A percentile compares a stretch with the other conserved stretches of the same genome.
These are phyloP conservation scores for Rafetus swinhoei DNA, from an alignment of 2,113 vertebrate species.

Conservation along the genomic window DNA sequence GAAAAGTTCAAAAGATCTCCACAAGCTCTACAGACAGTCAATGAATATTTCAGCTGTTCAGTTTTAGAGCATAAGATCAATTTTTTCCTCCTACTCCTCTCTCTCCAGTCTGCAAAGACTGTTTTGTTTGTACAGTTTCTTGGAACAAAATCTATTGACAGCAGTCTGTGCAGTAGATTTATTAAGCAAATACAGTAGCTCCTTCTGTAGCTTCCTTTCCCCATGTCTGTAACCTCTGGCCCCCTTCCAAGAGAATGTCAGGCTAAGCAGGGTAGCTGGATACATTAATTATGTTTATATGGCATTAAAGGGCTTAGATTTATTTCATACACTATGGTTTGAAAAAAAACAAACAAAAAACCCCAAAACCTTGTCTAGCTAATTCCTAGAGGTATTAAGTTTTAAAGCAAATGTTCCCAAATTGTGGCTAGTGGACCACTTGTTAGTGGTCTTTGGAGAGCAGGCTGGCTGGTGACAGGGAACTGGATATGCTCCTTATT, in stretches of 20 bases:
- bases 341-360: no score
- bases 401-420: neutral
- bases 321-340: neutral
- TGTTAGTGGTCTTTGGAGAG: neutral
- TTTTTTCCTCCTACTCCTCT: neutral
- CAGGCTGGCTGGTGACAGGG: neutral
- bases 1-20: conserved; percentile 8
- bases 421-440: neutral
- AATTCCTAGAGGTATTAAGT: neutral
- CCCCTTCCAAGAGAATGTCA: conserved; percentile 61
- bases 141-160: conserved; percentile 54
- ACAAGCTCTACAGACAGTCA: neutral
- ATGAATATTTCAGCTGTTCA: conserved; percentile 9
- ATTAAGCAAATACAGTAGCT: conserved; percentile 56
- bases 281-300: conserved; percentile 56
- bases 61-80: conserved; percentile 10
- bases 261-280: conserved; percentile 32
- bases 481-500: neutral
- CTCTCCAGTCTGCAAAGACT: conserved; percentile 41
- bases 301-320: neutral
- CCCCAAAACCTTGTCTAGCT: neutral
- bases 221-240: conserved; percentile 46
- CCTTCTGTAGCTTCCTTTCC: conserved; percentile 54
- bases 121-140: conserved; percentile 64
- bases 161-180: conserved; percentile 41